phyloP scores from a whole-genome alignment of 2,797 vertebrate genomes.

The Lates japonicus region DNA sequence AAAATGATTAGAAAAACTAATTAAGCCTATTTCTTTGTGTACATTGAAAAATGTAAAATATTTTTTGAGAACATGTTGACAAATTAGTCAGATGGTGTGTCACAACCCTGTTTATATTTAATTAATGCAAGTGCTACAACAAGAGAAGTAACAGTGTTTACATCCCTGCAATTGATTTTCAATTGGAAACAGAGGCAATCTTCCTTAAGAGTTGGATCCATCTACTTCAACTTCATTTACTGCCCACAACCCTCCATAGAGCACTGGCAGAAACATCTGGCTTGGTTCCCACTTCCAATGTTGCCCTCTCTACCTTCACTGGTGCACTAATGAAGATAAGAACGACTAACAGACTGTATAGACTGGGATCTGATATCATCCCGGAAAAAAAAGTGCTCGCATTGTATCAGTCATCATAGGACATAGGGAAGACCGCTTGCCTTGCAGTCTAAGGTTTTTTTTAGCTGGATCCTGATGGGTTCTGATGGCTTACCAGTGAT shows the following conservation, averaged over 20 bases:
- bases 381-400: background rate
- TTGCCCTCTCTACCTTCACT: conserved; percentile 26
- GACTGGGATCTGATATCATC: background rate
- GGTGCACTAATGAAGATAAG: conserved; percentile 21
- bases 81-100: background rate
- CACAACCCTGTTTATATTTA: background rate
- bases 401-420: background rate
- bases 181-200: conserved; percentile 48
- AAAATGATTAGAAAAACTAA: background rate
- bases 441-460: background rate
- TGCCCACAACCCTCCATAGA: conserved; percentile 44
- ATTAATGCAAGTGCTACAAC: conserved; percentile 19
- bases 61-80: background rate
- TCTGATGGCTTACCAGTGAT: background rate
- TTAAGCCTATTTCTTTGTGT: background rate
- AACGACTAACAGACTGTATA: background rate
- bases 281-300: conserved; percentile 35
- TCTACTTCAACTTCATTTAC: conserved; percentile 45
- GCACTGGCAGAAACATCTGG: conserved; percentile 38
- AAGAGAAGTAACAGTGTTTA: background rate
- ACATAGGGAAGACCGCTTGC: background rate
- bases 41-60: background rate
- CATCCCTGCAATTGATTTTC: conserved; percentile 56
- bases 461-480: background rate
- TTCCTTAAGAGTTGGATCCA: conserved; percentile 35